Evolutionary conservation across 2,113 vertebrate species (phyloP).

Genomic region (Halichoerus grypus): DNA sequence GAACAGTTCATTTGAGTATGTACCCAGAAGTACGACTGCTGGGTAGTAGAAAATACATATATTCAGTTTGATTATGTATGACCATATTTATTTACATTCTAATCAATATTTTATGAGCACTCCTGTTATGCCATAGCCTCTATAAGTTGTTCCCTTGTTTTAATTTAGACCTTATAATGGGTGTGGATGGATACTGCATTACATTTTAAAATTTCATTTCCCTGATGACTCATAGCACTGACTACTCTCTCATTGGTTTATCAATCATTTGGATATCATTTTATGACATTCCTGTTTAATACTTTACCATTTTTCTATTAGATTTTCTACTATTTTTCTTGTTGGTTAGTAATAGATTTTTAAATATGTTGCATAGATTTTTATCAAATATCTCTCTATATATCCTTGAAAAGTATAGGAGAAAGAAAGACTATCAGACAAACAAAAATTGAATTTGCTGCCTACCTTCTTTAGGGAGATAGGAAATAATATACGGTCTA

Average conservation of each 20-base stretch:
- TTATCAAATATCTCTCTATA: neutral
- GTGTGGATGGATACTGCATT: neutral
- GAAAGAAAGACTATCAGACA: neutral
- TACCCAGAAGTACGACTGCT: neutral
- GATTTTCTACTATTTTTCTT: neutral
- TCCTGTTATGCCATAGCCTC: neutral
- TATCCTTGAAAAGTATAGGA: neutral
- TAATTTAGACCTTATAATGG: neutral
- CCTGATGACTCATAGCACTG: neutral
- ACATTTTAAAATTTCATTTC: neutral
- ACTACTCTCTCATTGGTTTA: neutral
- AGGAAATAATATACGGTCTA: neutral
- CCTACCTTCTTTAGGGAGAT: neutral
- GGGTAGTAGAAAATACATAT: neutral
- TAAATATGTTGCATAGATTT: neutral
- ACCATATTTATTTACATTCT: neutral
- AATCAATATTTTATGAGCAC: neutral
- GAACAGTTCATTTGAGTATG: neutral
- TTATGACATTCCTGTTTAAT: neutral
- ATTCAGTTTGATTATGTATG: neutral
- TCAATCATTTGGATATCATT: neutral
- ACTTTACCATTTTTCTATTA: neutral
- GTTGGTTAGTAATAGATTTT: neutral
- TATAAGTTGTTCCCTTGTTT: neutral
- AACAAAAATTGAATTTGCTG: neutral